Evolutionary conservation across 2,888 invertebrate species (phyloP).

Genomic region (Eubasilissa splendida): DNA sequence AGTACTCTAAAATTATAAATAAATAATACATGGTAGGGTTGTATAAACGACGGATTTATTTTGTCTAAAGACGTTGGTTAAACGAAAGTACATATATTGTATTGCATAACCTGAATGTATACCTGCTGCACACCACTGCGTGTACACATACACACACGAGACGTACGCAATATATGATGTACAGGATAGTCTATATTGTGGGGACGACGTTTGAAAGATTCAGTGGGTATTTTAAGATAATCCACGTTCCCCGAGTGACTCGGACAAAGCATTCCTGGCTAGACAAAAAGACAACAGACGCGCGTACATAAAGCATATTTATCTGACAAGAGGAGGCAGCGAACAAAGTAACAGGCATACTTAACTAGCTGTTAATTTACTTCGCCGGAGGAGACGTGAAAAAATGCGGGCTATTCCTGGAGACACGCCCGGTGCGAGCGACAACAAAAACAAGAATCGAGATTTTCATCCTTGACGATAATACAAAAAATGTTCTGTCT

Average conservation of each 20-base stretch:
- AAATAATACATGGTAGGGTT: no score
- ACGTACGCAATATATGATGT: no score
- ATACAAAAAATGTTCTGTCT: conserved; percentile 21
- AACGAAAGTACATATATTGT: no score
- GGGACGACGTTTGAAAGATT: conserved; percentile 20
- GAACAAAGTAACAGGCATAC: conserved; percentile 41
- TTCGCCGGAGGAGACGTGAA: conserved; percentile 50
- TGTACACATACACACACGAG: no score
- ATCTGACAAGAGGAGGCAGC: conserved; percentile 32
- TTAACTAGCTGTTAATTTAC: conserved; percentile 58
- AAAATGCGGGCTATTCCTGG: conserved; percentile 53
- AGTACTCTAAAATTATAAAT: no score
- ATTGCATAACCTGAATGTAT: no score
- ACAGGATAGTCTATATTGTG: not conserved
- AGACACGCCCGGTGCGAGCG: conserved; percentile 14
- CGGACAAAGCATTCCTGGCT: conserved; percentile 24
- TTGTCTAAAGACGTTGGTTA: no score
- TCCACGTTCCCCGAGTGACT: conserved; percentile 11
- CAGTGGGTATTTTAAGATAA: conserved; percentile 31
- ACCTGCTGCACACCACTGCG: no score
- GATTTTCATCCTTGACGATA: conserved; percentile 8
- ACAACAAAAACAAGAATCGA: not conserved
- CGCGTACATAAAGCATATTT: conserved; percentile 29
- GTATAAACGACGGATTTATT: no score
- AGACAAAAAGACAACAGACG: conserved; percentile 27